Evolutionary conservation across 2,113 vertebrate species (phyloP).

Genomic region (Rynchops niger): DNA sequence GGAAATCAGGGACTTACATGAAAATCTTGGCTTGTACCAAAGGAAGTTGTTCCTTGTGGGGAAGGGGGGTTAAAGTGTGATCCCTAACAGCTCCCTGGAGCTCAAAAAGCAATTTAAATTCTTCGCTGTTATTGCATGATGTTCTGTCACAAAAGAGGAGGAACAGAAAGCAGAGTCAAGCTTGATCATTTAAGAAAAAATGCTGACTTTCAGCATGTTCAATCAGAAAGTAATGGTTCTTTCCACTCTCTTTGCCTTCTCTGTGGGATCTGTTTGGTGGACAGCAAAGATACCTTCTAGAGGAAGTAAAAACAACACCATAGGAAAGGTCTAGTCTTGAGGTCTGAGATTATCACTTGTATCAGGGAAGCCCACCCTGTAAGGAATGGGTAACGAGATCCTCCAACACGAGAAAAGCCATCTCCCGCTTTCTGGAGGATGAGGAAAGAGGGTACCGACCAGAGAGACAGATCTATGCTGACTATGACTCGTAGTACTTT

Average conservation of each 20-base stretch:
- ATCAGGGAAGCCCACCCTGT: not conserved
- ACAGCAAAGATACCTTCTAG: not conserved
- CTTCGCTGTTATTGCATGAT: not conserved
- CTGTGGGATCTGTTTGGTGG: not conserved
- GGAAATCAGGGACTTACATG: not conserved
- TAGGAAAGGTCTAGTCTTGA: not conserved
- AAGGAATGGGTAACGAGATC: not conserved
- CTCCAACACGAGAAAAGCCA: not conserved
- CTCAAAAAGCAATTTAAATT: not conserved
- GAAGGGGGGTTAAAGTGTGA: not conserved
- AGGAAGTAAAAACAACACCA: not conserved
- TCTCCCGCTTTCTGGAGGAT: not conserved
- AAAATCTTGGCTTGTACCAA: not conserved
- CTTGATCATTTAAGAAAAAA: not conserved
- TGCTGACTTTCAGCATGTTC: not conserved
- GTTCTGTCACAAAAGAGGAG: not conserved
- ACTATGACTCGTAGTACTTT: not conserved
- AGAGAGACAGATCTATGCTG: not conserved
- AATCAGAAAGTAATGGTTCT: not conserved
- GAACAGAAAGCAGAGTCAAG: not conserved
- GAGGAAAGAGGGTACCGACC: not conserved
- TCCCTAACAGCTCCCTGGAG: not conserved
- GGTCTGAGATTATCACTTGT: not conserved
- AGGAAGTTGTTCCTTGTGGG: not conserved
- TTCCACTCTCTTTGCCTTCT: not conserved